Evolutionary conservation across 2,888 invertebrate species (phyloP).

Genomic region (Chromoteleia sp.): DNA sequence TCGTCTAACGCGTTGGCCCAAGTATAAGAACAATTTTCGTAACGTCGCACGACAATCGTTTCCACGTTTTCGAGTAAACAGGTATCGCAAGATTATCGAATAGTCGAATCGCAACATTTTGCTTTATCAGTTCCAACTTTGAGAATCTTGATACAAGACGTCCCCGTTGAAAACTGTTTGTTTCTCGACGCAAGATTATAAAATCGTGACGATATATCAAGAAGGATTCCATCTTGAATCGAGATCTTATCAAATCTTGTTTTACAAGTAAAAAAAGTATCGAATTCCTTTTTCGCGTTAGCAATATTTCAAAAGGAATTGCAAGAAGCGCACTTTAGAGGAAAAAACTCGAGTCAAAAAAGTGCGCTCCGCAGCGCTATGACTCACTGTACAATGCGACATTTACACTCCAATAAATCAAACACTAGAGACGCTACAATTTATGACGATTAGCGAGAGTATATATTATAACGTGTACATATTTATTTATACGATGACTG

Average conservation of each 20-base stretch:
- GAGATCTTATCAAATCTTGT: not conserved
- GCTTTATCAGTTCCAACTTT: no score
- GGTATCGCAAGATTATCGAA: no score
- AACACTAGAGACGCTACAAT: constrained; percentile 55
- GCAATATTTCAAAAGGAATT: constrained; percentile 1
- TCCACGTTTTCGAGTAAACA: no score
- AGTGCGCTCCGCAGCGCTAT: constrained; percentile 21
- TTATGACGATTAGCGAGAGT: constrained; percentile 60
- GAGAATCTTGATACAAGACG: no score
- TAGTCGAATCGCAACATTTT: no score
- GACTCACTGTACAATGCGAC: constrained; percentile 51
- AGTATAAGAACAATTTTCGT: no score
- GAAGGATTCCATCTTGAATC: no score
- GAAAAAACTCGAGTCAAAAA: constrained; percentile 24
- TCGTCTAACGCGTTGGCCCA: no score
- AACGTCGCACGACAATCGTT: no score
- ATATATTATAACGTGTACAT: constrained; percentile 59
- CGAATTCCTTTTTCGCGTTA: not conserved
- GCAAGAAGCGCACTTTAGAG: constrained; percentile 12
- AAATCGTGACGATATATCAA: no score
- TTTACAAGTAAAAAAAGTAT: constrained; percentile 4
- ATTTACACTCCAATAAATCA: constrained; percentile 62
- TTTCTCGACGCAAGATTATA: no score
- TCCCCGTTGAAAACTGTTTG: no score
- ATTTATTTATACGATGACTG: constrained; percentile 64